Base-by-base conservation (phyloP, 2,888 invertebrate genomes). In the Pteria penguin region DNA sequence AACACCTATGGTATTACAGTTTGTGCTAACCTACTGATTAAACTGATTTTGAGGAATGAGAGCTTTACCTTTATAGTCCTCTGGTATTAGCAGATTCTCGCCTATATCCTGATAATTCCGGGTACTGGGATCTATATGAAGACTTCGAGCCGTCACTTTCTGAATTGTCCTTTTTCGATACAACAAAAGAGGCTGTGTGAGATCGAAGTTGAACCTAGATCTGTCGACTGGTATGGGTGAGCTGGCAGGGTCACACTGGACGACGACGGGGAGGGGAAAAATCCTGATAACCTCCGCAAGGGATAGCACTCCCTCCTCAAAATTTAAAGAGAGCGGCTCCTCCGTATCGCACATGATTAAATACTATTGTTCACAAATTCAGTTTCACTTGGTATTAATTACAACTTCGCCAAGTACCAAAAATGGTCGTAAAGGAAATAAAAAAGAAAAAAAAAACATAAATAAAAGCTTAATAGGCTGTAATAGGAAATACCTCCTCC, bases 61-160 rank as follows among this genome's bases (percentile, higher is more conserved):
- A 45, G 26, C 63, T 63, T 65, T 72, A 88, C 89, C 89, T 84
- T 84, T 86, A 70, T 88, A 89, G 71, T 88, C 87, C 70, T 87
- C 86, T 1, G 89, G 89, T 33, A 89, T 86, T 18, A 89, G 84
- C 2, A 89, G 78, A 1, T 83, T 80, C n/a, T 86, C 86, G 1
- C 87, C 89, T 0, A 86, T 82, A 27, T 86, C 85, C 60, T 81
- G 67, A 57, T 84, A 84, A n/a, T 55, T 22, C 26, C 71, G 69
- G 55, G 75, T 78, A 18, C 66, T 62, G 0, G 79, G 77, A 45
- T 84, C 79, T 5, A 85, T 77, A 57, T 69, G 36, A 26, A 87
- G 71, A 32, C 82, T 85, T 4, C 80, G 60, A 11, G 87, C 86
- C 4, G 82, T 67, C 14, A 89, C 86, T 74, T 88, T 88, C 63